A percentile compares a stretch with the other conserved stretches of the same genome.
phyloP scores from a whole-genome alignment of 2,888 invertebrate genomes.

The Muscina levida region DNA sequence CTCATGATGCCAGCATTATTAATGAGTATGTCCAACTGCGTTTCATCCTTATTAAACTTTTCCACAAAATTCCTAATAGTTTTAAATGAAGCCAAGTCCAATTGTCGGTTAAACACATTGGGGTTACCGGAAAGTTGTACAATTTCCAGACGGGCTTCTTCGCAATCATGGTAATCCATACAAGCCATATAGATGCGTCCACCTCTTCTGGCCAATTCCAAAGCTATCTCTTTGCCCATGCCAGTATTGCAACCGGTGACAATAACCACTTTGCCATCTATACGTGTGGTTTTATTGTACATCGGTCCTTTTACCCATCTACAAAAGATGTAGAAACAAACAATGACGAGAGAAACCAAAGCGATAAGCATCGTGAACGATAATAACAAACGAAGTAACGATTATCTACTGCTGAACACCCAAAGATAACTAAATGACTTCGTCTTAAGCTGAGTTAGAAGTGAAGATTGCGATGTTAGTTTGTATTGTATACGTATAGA shows the following conservation, averaged over 20 bases:
- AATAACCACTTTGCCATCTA: slow-evolving; percentile 85
- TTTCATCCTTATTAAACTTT: slow-evolving; percentile 79
- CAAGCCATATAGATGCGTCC: slow-evolving; percentile 94
- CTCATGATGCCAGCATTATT: slow-evolving; percentile 83
- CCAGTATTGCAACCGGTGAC: slow-evolving; percentile 91
- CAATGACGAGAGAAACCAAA: neutral
- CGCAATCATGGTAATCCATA: slow-evolving; percentile 88
- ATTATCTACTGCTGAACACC: too few relatives aligned
- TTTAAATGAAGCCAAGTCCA: slow-evolving; percentile 81
- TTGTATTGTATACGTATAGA: too few relatives aligned
- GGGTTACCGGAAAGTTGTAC: slow-evolving; percentile 87
- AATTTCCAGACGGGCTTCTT: slow-evolving; percentile 86
- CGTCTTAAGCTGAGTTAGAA: too few relatives aligned
- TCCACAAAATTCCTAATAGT: slow-evolving; percentile 82
- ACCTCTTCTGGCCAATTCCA: slow-evolving; percentile 86
- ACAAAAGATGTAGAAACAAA: neutral
- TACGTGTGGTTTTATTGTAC: slow-evolving; percentile 77
- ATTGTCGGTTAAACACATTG: slow-evolving; percentile 83
- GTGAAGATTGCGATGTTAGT: too few relatives aligned
- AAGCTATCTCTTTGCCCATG: slow-evolving; percentile 88
- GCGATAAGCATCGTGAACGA: too few relatives aligned
- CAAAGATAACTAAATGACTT: too few relatives aligned
- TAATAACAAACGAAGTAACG: too few relatives aligned
- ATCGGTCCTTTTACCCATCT: slow-evolving; percentile 76
- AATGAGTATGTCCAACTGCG: slow-evolving; percentile 81